Evolutionary conservation across 1,140 invertebrate species (phyloP).

Genomic region (Ectropis grisescens): DNA sequence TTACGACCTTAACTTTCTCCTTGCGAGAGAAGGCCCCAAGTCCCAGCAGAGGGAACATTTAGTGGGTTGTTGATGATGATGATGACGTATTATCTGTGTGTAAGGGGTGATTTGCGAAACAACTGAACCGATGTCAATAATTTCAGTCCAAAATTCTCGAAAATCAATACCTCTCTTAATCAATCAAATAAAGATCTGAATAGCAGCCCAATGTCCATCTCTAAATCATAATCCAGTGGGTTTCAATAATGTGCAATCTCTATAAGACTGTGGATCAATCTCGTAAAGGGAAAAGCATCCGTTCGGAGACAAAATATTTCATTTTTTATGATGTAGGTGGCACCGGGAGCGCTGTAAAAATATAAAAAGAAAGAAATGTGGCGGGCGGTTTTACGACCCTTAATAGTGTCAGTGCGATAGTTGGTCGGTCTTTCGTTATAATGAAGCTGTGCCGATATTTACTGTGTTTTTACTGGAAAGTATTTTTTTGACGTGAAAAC

Average conservation of each 20-base stretch:
- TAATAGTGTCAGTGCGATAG: conserved; percentile 27
- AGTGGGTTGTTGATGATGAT: too few relatives aligned
- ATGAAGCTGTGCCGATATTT: too few relatives aligned
- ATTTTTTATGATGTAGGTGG: conserved; percentile 57
- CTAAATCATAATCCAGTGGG: neutral
- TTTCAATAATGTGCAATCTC: conserved; percentile 11
- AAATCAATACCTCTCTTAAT: neutral
- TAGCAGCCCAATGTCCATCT: neutral
- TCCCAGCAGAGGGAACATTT: too few relatives aligned
- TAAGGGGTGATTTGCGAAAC: too few relatives aligned
- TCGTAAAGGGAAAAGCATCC: conserved; percentile 44
- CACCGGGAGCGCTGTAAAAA: conserved; percentile 43
- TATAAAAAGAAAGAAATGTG: conserved; percentile 42
- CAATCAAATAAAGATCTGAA: neutral
- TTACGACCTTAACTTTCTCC: too few relatives aligned
- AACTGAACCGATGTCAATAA: too few relatives aligned
- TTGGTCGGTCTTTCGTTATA: conserved; percentile 21
- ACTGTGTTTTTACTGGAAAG: too few relatives aligned
- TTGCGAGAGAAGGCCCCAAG: too few relatives aligned
- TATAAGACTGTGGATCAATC: conserved; percentile 54
- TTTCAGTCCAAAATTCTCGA: neutral
- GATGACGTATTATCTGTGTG: too few relatives aligned
- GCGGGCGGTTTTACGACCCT: conserved; percentile 29
- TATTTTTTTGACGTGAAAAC: too few relatives aligned
- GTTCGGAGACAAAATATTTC: conserved; percentile 52